Evolutionary conservation across 1,140 invertebrate genomes (phyloP), one percentile per base, ranked within the genome.

Genomic region (Oedothorax gibbosus): DNA sequence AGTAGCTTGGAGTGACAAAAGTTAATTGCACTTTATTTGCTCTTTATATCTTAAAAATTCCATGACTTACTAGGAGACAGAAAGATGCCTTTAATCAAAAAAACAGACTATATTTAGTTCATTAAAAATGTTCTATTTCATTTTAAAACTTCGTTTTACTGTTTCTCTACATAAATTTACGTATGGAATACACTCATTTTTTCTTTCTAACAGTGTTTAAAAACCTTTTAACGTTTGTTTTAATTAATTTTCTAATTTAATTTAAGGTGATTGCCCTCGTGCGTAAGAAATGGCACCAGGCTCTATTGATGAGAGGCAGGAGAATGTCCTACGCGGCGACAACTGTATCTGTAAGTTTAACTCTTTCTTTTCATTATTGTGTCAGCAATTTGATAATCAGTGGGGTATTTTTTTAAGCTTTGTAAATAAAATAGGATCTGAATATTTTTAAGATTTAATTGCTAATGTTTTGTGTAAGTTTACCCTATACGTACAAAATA

Each of bases 271-370:
- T 88, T 14, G 82, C 86, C 2, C 71, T 87, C 18, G 76, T 88
- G 15, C 87, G 86, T 64, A 88, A 88, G 69, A 88, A 87, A 66
- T 88, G 88, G 88, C 85, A 85, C 35, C 88, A 88, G 66, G 83
- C 87, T 53, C 79, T 87, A 11, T 60, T 88, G 20, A 88, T 84
- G 62, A 87, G 85, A 57, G 84, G 71, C n/a, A 66, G 65, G 49
- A 65, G 76, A 79, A 87, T 87, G 72, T 87, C 86, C 4, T 86
- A 87, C 64, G 85, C 76, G 7, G 86, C 84, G 7, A 87, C 86
- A 54, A 86, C 85, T 11, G 85, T 87, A 73, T 87, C 86, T 68
- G 86, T 87, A 84, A 86, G 86, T 85, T 76, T 75, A 66, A 14
- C 20, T 20, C 60, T 68, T 76, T 20, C 14, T 56, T 73, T 21